These are phyloP conservation scores for Drosophila azteca DNA, from an alignment of 1,140 invertebrate genomes.

Conservation along the genomic window DNA sequence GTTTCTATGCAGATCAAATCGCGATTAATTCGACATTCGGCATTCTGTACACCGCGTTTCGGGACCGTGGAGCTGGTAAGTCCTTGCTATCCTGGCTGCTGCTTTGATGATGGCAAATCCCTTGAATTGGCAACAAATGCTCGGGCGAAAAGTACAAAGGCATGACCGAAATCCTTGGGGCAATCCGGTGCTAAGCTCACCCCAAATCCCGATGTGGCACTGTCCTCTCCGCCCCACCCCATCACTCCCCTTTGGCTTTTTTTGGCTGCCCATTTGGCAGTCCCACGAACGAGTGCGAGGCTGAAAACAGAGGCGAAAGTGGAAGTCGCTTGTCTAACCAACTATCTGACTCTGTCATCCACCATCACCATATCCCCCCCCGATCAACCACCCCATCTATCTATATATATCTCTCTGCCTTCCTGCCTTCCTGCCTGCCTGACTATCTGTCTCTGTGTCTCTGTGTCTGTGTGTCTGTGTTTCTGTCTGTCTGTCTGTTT, in stretches of 20 bases:
- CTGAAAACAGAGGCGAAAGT: background rate
- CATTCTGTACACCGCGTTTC: slow-evolving; percentile 89
- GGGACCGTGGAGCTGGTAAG: slow-evolving; percentile 85
- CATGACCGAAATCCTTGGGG: slow-evolving; percentile 39
- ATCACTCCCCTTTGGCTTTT: background rate
- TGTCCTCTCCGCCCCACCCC: background rate
- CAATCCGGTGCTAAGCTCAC: slow-evolving; percentile 64
- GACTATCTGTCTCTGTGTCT: slow-evolving; percentile 5
- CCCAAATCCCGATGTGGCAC: slow-evolving; percentile 33
- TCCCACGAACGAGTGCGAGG: background rate
- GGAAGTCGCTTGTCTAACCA: slow-evolving; percentile 31
- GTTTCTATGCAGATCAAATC: slow-evolving; percentile 88
- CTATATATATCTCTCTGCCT: slow-evolving; percentile 9
- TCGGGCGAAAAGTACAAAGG: slow-evolving; percentile 32
- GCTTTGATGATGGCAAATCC: slow-evolving; percentile 54
- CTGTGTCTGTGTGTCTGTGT: slow-evolving; percentile 8
- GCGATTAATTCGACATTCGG: slow-evolving; percentile 88
- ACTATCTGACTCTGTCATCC: slow-evolving; percentile 35
- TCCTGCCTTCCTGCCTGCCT: slow-evolving; percentile 19
- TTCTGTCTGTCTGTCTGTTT: slow-evolving; percentile 20
- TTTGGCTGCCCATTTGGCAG: slow-evolving; percentile 42
- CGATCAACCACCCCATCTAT: background rate
- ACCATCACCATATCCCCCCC: slow-evolving; percentile 33
- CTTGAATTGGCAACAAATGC: slow-evolving; percentile 65
- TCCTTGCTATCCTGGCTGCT: background rate